Evolutionary conservation across 1,140 invertebrate species (phyloP).

Genomic region (Bombyx mori): DNA sequence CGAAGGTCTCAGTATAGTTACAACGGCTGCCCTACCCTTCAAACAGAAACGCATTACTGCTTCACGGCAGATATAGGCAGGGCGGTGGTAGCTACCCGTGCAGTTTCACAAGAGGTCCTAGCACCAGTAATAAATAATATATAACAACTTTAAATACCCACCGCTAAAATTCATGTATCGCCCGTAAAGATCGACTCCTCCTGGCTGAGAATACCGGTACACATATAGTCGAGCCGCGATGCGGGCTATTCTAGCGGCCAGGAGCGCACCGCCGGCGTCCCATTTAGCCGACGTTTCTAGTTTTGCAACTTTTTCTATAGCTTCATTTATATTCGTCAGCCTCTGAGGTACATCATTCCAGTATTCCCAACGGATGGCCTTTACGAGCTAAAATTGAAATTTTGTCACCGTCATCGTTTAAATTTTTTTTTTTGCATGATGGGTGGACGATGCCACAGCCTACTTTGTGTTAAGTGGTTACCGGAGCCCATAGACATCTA

Average conservation of each 20-base stretch:
- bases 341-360: conserved; percentile 26
- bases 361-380: conserved; percentile 52
- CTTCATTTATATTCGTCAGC: conserved; percentile 30
- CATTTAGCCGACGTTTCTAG: conserved; percentile 60
- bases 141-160: conserved; percentile 9
- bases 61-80: too few relatives aligned
- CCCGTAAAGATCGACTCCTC: conserved; percentile 58
- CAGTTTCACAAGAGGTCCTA: too few relatives aligned
- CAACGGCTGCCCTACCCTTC: too few relatives aligned
- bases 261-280: conserved; percentile 55
- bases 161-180: conserved; percentile 59
- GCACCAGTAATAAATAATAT: background rate
- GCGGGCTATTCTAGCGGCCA: conserved; percentile 53
- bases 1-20: too few relatives aligned
- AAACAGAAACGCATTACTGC: too few relatives aligned
- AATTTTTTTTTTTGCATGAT: background rate
- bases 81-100: too few relatives aligned
- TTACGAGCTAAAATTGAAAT: conserved; percentile 7
- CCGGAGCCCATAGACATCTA: too few relatives aligned
- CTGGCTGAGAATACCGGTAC: conserved; percentile 52
- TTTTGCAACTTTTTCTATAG: conserved; percentile 48
- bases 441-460: too few relatives aligned
- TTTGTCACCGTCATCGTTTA: background rate
- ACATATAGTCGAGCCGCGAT: conserved; percentile 50
- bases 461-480: too few relatives aligned